Evolutionary conservation across 1,140 invertebrate species (phyloP), one percentile per base, ranked within the genome.

Genomic region (Phymorhynchus buccinoides): DNA sequence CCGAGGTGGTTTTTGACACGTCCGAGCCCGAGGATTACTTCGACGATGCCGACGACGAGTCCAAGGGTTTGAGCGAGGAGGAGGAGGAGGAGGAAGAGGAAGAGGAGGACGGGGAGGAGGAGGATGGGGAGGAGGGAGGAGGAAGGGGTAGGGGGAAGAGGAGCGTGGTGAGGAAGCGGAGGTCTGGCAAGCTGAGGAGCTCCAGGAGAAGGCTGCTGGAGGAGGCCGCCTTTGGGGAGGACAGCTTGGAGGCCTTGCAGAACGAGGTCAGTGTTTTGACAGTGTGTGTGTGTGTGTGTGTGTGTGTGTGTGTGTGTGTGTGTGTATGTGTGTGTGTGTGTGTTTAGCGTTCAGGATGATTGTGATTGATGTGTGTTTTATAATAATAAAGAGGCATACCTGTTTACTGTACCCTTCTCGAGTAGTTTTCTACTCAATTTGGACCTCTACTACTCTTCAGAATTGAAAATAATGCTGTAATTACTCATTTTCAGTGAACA

Each of bases 11-110:
- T n/a, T n/a, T n/a, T 35, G 71, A 75, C 1, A 75, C 71, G 37
- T 75, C 71, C 16, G 80, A 83, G 32, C 39, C 41, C 30, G 80
- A 83, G 32, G 80, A 83, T 27, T 83, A 83, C 41, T 71, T 44
- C n/a, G 39, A 83, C 80, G 80, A 83, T 30, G 80, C 80, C 56
- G 80, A 83, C 80, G 80, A 83, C 62, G 80, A 83, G 80, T 83
- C 80, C 35, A 83, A 71, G 41, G 80, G 73, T 39, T 3, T 83
- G 18, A 83, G 80, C 80, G 80, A 83, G 56, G 80, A 83, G 37
- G 80, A 83, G 22, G 80, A 83, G 56, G 80, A n/a, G 6, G 79
- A 48, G 42, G 79, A 80, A n/a, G 37, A 27, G 27, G 79, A 80
- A 32, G 44, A 56, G 22, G 79, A 30, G 48, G 79, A 83, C 80